These are phyloP conservation scores for Sthenelais limicola DNA, from an alignment of 2,888 invertebrate species.

Conservation along the genomic window DNA sequence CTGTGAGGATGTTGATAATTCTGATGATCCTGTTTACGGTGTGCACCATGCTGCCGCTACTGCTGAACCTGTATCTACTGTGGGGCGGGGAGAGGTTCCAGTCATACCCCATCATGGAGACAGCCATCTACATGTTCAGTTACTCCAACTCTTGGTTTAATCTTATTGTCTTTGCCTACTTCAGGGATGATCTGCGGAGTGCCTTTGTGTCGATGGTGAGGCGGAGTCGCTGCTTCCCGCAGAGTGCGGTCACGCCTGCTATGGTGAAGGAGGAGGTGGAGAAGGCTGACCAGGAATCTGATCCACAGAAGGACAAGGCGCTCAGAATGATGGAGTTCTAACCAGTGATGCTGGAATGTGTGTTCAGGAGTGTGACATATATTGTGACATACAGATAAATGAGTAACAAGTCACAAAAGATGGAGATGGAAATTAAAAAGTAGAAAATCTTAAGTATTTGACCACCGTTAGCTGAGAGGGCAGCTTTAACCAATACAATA, in stretches of 20 bases:
- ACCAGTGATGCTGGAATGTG: too few relatives aligned
- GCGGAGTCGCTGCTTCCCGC: neutral
- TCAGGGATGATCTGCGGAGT: constrained; percentile 35
- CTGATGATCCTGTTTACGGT: constrained; percentile 37
- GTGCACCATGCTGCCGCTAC: constrained; percentile 23
- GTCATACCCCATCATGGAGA: neutral
- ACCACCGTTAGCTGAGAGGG: too few relatives aligned
- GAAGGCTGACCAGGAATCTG: neutral
- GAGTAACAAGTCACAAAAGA: too few relatives aligned
- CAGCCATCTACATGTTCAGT: constrained; percentile 24
- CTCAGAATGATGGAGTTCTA: constrained; percentile 9
- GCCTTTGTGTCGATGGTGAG: constrained; percentile 2
- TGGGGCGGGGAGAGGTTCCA: constrained; percentile 11
- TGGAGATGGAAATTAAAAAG: too few relatives aligned
- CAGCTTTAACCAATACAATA: too few relatives aligned
- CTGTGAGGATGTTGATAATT: constrained; percentile 36
- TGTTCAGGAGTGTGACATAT: too few relatives aligned
- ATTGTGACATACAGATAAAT: too few relatives aligned
- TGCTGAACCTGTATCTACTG: constrained; percentile 17
- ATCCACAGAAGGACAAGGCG: neutral
- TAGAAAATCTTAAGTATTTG: too few relatives aligned
- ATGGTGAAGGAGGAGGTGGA: neutral
- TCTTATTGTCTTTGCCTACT: constrained; percentile 30
- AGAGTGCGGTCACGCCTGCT: neutral
- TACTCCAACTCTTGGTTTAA: constrained; percentile 45